Evolutionary conservation across 1,140 invertebrate species (phyloP).

Genomic region (Venturia canescens): DNA sequence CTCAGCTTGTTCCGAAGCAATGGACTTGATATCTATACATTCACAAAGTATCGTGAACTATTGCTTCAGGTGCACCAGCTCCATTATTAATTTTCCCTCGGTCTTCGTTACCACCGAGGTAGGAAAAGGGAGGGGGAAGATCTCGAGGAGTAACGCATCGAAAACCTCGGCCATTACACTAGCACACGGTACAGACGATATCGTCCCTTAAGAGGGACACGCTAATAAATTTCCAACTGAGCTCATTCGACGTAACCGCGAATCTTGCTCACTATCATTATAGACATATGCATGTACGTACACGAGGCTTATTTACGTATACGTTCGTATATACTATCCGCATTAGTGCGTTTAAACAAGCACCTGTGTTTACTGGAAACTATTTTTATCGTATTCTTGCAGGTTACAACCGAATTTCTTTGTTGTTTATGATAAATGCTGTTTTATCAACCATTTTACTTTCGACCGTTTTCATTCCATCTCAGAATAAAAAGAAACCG

Average conservation of each 20-base stretch:
- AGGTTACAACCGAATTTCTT: not conserved
- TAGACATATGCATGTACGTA: not conserved
- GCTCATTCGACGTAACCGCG: constrained; percentile 34
- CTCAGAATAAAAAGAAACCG: too few relatives aligned
- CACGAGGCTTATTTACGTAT: not conserved
- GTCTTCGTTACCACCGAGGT: constrained; percentile 47
- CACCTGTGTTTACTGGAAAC: not conserved
- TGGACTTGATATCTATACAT: constrained; percentile 5
- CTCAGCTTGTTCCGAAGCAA: not conserved
- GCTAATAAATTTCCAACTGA: constrained; percentile 42
- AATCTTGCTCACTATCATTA: not conserved
- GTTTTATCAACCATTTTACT: not conserved
- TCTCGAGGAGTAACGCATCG: constrained; percentile 15
- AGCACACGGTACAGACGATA: constrained; percentile 10
- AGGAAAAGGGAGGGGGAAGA: constrained; percentile 10
- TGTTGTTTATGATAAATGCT: not conserved
- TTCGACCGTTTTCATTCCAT: not conserved
- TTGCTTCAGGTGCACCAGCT: constrained; percentile 41
- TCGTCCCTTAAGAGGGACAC: constrained; percentile 19
- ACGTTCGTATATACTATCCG: too few relatives aligned
- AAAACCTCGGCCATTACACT: constrained; percentile 33
- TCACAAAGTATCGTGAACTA: constrained; percentile 36
- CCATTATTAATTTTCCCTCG: constrained; percentile 42
- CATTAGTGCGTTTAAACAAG: not conserved
- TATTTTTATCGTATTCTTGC: not conserved